phyloP scores from a whole-genome alignment of 2,113 vertebrate species.

The Eulemur rufifrons region DNA sequence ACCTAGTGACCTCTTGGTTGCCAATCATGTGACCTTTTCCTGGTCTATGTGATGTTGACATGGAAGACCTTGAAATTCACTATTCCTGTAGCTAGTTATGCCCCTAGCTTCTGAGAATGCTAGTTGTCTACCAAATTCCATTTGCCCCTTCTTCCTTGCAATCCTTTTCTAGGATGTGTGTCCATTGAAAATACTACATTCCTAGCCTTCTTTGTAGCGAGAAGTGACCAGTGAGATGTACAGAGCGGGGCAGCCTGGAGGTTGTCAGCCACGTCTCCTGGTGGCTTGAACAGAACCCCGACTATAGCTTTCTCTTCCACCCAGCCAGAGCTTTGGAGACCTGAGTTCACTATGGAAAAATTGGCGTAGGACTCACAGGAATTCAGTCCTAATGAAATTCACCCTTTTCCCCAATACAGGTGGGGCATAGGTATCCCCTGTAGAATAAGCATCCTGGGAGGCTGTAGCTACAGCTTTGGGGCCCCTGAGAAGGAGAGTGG shows the following conservation, averaged over 20 bases:
- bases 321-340: background rate
- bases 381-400: background rate
- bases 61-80: background rate
- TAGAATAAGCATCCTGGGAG: background rate
- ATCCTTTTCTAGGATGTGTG: rapidly evolving
- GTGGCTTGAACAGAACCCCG: background rate
- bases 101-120: background rate
- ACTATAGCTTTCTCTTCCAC: background rate
- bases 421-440: background rate
- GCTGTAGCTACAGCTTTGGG: rapidly evolving
- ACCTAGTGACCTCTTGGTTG: background rate
- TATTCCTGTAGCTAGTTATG: background rate
- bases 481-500: background rate
- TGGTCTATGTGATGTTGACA: no score
- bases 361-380: background rate
- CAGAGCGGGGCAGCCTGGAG: background rate
- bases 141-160: background rate
- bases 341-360: background rate
- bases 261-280: background rate
- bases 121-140: background rate
- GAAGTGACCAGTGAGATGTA: background rate
- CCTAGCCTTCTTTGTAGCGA: background rate
- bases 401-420: background rate
- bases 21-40: background rate
- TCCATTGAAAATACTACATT: background rate